These are phyloP conservation scores for Coranthus polyacanthus DNA, from an alignment of 2,797 vertebrate genomes.

Conservation along the genomic window DNA sequence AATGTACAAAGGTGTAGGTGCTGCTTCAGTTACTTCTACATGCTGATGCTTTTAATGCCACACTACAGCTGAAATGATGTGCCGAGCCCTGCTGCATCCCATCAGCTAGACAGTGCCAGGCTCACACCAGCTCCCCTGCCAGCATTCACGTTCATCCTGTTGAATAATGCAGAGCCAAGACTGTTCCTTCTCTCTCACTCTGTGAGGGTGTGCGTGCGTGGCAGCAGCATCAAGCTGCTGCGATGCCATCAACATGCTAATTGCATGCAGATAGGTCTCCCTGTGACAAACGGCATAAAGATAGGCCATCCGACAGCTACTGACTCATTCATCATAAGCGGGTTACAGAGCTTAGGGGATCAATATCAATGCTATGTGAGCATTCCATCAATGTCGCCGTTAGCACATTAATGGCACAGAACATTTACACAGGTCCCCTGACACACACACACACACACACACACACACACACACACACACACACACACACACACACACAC, in stretches of 20 bases:
- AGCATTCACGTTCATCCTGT: conserved; percentile 64
- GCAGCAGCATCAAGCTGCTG: conserved; percentile 16
- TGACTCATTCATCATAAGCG: conserved; percentile 72
- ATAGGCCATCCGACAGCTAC: conserved; percentile 47
- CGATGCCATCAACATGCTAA: conserved; percentile 76
- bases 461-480: neutral
- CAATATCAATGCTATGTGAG: conserved; percentile 66
- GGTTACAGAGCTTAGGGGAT: conserved; percentile 67
- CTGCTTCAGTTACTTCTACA: conserved; percentile 36
- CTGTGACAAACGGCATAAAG: conserved; percentile 37
- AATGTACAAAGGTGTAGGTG: conserved; percentile 5
- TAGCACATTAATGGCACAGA: conserved; percentile 41
- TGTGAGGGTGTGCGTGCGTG: conserved; percentile 26
- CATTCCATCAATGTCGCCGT: conserved; percentile 63
- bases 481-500: neutral
- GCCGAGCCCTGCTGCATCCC: conserved; percentile 52
- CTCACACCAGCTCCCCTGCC: conserved; percentile 52
- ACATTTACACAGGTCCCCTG: conserved; percentile 58
- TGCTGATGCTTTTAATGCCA: conserved; percentile 36
- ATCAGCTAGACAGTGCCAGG: conserved; percentile 49
- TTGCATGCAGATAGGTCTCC: conserved; percentile 66
- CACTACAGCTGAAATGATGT: conserved; percentile 55
- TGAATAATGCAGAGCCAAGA: conserved; percentile 76
- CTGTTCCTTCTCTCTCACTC: conserved; percentile 48
- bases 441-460: conserved; percentile 1